A percentile compares a stretch with the other conserved stretches of the same genome.
Conservation (phyloP, 2,797 vertebrate genomes). For the Tapera naevia region DNA sequence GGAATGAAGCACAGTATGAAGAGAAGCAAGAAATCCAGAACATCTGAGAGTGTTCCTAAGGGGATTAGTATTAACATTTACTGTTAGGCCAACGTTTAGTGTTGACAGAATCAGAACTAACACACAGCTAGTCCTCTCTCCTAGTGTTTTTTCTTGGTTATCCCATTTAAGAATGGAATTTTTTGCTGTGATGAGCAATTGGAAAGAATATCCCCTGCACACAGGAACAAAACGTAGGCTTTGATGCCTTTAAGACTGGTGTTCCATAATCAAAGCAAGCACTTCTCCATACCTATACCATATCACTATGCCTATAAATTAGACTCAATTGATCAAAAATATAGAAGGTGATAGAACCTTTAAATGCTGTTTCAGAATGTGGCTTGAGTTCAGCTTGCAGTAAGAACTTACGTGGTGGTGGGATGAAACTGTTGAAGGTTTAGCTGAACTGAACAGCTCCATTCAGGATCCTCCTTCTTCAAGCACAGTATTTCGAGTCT, state of each 20-base stretch:
- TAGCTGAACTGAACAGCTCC: not conserved
- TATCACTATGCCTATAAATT: not conserved
- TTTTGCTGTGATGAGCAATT: not conserved
- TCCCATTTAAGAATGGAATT: not conserved
- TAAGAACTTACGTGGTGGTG: not conserved
- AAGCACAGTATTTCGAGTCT: not conserved
- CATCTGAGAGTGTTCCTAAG: not conserved
- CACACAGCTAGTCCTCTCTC: not conserved
- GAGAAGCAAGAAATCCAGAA: not conserved
- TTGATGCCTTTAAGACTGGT: not conserved
- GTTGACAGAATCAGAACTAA: not conserved
- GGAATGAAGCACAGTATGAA: not conserved
- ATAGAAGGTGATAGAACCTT: not conserved
- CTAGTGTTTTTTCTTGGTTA: not conserved
- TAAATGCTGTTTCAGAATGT: not conserved
- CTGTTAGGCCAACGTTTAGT: not conserved
- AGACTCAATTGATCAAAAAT: not conserved
- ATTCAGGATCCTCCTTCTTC: not conserved
- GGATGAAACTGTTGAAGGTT: not conserved
- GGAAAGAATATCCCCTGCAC: not conserved
- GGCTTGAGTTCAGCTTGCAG: not conserved
- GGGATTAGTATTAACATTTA: not conserved
- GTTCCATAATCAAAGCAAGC: not conserved
- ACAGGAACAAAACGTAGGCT: not conserved
- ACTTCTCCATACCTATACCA: not conserved